These are phyloP conservation scores for Damaliscus lunatus DNA, from an alignment of 2,113 vertebrate genomes.

Conservation along the genomic window DNA sequence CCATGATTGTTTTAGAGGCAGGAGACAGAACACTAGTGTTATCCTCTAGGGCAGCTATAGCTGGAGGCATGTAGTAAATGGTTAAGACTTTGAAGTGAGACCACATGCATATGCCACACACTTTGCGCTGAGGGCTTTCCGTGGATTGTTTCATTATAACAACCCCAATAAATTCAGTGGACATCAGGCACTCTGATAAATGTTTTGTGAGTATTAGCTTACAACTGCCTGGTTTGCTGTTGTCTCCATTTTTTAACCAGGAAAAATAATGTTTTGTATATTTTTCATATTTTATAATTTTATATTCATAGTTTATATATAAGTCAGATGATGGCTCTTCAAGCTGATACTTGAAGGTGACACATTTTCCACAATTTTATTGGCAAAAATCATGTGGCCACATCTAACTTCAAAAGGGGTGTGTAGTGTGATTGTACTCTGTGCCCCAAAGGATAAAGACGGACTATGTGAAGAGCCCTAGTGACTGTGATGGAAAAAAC, in stretches of 20 bases:
- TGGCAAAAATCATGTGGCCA: background rate
- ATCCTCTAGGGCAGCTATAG: background rate
- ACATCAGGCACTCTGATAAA: background rate
- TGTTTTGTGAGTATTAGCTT: background rate
- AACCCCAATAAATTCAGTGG: background rate
- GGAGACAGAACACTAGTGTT: background rate
- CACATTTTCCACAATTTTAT: background rate
- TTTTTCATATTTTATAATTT: background rate
- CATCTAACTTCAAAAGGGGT: background rate
- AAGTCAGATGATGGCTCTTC: background rate
- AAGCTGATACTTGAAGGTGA: background rate
- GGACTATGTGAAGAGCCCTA: background rate
- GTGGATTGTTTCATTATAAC: background rate
- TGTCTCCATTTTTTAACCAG: background rate
- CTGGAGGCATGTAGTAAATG: background rate
- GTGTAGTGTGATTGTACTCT: background rate
- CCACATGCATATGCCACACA: background rate
- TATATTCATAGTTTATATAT: background rate
- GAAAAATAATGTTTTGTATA: background rate
- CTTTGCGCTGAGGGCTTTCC: background rate
- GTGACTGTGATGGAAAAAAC: background rate
- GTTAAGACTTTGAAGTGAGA: background rate
- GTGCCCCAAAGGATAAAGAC: background rate
- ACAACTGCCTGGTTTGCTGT: background rate
- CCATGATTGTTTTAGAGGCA: background rate